Percentiles rank a stretch among this genome's conserved stretches.
Conservation (phyloP, 2,113 vertebrate species). For the Sphyrna mokarran region DNA sequence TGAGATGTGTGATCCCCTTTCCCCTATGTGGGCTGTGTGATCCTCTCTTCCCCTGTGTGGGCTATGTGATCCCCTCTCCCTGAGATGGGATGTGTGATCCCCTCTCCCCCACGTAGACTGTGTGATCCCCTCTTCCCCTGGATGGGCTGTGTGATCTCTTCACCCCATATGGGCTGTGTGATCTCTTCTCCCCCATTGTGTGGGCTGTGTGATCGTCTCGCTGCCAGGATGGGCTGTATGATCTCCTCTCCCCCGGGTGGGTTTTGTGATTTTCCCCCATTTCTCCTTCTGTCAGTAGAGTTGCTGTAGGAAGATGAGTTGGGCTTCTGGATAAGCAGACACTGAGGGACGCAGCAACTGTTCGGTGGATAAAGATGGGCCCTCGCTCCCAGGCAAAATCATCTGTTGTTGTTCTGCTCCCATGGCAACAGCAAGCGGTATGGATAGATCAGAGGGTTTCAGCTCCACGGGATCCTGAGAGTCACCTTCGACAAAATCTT, state of each 20-base stretch:
- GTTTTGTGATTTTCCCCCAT: neutral
- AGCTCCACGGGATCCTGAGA: constrained; percentile 59
- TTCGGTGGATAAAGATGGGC: constrained; percentile 60
- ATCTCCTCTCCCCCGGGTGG: too few relatives aligned
- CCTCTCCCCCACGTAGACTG: neutral
- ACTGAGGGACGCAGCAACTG: constrained; percentile 56
- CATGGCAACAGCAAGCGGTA: constrained; percentile 62
- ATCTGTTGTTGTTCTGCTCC: constrained; percentile 65
- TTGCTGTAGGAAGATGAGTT: constrained; percentile 71
- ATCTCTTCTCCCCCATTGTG: too few relatives aligned
- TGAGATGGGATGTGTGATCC: neutral
- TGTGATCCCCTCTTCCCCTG: too few relatives aligned
- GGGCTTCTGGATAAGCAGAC: constrained; percentile 66
- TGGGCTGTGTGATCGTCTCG: too few relatives aligned
- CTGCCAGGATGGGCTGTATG: too few relatives aligned
- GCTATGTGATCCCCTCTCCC: neutral
- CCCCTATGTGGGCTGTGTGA: too few relatives aligned
- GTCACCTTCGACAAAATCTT: constrained; percentile 57
- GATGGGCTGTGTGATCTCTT: too few relatives aligned
- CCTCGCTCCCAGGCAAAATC: constrained; percentile 59
- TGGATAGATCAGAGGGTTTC: constrained; percentile 63
- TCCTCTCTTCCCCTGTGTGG: too few relatives aligned
- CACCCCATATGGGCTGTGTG: too few relatives aligned
- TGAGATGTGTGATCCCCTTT: too few relatives aligned
- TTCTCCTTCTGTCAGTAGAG: constrained; percentile 54